A percentile compares a stretch with the other conserved stretches of the same genome.
These are phyloP conservation scores for Piscicola geometra DNA, from an alignment of 2,888 invertebrate genomes.

Conservation along the genomic window DNA sequence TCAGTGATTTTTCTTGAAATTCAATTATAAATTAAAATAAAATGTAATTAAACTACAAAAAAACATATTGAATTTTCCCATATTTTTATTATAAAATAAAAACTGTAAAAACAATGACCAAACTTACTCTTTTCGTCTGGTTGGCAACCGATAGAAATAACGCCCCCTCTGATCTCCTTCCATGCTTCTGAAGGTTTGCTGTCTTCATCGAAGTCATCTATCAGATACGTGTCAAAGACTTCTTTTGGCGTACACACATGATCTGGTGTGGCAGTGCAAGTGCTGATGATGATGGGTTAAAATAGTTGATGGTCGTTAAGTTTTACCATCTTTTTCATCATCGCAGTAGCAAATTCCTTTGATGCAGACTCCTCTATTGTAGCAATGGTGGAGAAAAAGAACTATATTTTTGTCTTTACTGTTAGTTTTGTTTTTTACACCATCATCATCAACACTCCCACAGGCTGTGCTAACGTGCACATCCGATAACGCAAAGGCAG, in stretches of 20 bases:
- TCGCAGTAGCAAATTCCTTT: slow-evolving; percentile 51
- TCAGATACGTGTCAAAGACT: slow-evolving; percentile 42
- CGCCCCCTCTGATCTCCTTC: slow-evolving; percentile 51
- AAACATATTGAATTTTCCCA: too few species aligned
- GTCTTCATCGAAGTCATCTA: slow-evolving; percentile 54
- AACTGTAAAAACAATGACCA: neutral
- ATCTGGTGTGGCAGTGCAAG: neutral
- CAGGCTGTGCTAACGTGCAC: slow-evolving; percentile 56
- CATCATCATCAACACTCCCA: slow-evolving; percentile 21
- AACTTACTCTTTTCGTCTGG: neutral
- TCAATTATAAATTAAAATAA: too few species aligned
- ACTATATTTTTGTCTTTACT: too few species aligned
- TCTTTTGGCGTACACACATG: neutral
- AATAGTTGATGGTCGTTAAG: slow-evolving; percentile 14
- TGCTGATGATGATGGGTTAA: neutral
- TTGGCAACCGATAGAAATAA: slow-evolving; percentile 52
- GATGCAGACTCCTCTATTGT: slow-evolving; percentile 53
- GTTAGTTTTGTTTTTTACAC: too few species aligned
- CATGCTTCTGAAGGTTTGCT: slow-evolving; percentile 50
- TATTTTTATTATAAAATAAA: slow-evolving; percentile 46
- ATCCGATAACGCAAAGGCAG: slow-evolving; percentile 53
- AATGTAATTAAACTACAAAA: too few species aligned
- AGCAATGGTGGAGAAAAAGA: slow-evolving; percentile 48
- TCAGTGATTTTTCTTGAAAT: slow-evolving; percentile 52
- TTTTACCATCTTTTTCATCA: slow-evolving; percentile 42